Evolutionary conservation across 64 coral and sea anemone genomes (phyloP), one percentile per base, ranked within the genome.

Genomic region (Actinia equina): DNA sequence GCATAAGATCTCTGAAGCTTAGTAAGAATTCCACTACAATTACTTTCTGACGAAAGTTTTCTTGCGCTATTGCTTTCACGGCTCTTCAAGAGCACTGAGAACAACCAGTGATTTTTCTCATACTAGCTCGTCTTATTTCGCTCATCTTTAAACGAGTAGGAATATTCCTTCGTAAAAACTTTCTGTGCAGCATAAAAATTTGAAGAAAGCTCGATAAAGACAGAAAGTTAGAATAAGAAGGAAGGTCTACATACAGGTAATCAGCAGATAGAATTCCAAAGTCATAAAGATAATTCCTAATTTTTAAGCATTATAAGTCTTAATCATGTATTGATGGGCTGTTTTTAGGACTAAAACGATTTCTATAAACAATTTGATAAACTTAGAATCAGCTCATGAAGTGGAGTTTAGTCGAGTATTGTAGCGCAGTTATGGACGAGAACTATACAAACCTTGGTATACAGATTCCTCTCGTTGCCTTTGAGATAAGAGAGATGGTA

Each of bases 401-500:
- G 16, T 44, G 14, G 19, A 77, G 20, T 20, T 11, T 13, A 44
- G 5, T 12, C 5, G 43, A 77, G 43, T 44, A 3, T 44, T 0
- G 7, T 11, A 20, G 42, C 17, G 46, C 7, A 37, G 46, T 49
- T 49, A 49, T 49, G 27, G 17, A 26, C 17, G 17, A 52, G 77
- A 25, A 22, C 19, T 53, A 82, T 53, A 82, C 83, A 85, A 17
- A 85, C 83, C 83, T 85, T 85, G 83, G 15, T 85, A 85, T 2
- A 85, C 59, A 15, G 52, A 63, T 18, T 85, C 83, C 2, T 84
- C 82, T 84, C 55, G 18, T 22, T 85, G 14, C 55, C 27, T 84
- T 10, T 7, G 51, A 9, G 83, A 85, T 13, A 85, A 54, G 7
- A 85, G 52, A 37, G 83, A 59, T 5, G 52, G 83, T 20, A 85